A percentile compares a stretch with the other conserved stretches of the same genome.
Evolutionary conservation across 92 coral and sea anemone species (phyloP).

Genomic region (Parazoanthus darwini): DNA sequence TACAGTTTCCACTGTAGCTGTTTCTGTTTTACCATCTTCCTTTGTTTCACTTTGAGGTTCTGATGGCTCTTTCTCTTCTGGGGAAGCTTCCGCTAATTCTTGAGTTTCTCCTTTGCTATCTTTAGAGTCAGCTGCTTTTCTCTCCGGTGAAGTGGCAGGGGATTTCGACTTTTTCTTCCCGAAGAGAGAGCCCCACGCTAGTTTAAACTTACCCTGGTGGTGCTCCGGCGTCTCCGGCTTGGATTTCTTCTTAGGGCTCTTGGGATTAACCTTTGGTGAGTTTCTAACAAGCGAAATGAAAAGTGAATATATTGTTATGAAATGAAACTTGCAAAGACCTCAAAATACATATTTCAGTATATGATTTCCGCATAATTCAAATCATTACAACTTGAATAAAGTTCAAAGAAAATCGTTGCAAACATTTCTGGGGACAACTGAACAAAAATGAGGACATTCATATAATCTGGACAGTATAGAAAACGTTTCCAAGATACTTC

Average conservation of each 20-base stretch:
- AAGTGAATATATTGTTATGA: neutral
- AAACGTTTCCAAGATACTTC: no score
- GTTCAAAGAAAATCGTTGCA: no score
- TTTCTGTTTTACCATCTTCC: constrained; percentile 5
- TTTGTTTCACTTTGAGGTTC: constrained; percentile 13
- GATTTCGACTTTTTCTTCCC: constrained; percentile 47
- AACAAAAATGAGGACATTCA: no score
- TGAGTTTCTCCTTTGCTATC: constrained; percentile 24
- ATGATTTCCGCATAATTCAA: no score
- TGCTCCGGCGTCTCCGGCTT: constrained; percentile 24
- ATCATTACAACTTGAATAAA: no score
- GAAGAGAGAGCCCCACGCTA: constrained; percentile 49
- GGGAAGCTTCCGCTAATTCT: neutral
- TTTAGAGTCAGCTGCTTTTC: neutral
- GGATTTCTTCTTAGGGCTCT: constrained; percentile 32
- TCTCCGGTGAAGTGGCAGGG: neutral
- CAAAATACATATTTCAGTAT: no score
- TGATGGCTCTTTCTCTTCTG: neutral
- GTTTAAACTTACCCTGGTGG: constrained; percentile 45
- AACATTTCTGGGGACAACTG: no score
- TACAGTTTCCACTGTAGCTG: neutral
- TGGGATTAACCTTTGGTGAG: constrained; percentile 4
- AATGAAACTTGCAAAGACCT: neutral
- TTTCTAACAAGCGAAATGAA: neutral
- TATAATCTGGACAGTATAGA: no score